phyloP scores from a whole-genome alignment of 2,888 invertebrate species.

The Cyrtodaria siliqua region DNA sequence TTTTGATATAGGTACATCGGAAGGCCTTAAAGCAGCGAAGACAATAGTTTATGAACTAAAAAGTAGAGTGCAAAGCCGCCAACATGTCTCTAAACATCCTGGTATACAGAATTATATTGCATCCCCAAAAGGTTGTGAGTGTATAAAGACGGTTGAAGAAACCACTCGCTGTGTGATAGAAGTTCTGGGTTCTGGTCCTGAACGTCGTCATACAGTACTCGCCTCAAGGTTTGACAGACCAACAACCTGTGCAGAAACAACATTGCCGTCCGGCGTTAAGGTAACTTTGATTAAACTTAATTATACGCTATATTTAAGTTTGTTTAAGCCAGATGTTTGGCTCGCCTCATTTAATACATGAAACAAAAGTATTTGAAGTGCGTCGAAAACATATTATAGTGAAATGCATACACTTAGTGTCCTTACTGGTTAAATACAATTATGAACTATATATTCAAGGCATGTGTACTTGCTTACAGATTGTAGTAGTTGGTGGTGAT shows the following conservation, averaged over 20 bases:
- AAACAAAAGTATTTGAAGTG: too few species aligned
- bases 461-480: too few species aligned
- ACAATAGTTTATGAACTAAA: constrained; percentile 27
- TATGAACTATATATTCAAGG: too few species aligned
- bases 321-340: too few species aligned
- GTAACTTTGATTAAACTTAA: too few species aligned
- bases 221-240: constrained; percentile 25
- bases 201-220: constrained; percentile 22
- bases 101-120: constrained; percentile 46
- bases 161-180: constrained; percentile 56
- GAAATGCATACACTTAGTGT: too few species aligned
- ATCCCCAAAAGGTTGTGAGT: constrained; percentile 48
- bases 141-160: constrained; percentile 50
- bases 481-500: too few species aligned
- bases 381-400: too few species aligned
- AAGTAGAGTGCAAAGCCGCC: constrained; percentile 24
- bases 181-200: constrained; percentile 14
- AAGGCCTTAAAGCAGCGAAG: constrained; percentile 47
- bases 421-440: too few species aligned
- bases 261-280: constrained; percentile 9
- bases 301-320: too few species aligned
- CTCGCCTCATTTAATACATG: too few species aligned
- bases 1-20: constrained; percentile 45
- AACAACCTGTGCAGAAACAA: constrained; percentile 37
- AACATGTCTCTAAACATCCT: constrained; percentile 45